Percentiles rank a stretch among this genome's conserved stretches.
These are phyloP conservation scores for Pristionchus arcanus DNA, from an alignment of 2,888 invertebrate species.

Conservation along the genomic window DNA sequence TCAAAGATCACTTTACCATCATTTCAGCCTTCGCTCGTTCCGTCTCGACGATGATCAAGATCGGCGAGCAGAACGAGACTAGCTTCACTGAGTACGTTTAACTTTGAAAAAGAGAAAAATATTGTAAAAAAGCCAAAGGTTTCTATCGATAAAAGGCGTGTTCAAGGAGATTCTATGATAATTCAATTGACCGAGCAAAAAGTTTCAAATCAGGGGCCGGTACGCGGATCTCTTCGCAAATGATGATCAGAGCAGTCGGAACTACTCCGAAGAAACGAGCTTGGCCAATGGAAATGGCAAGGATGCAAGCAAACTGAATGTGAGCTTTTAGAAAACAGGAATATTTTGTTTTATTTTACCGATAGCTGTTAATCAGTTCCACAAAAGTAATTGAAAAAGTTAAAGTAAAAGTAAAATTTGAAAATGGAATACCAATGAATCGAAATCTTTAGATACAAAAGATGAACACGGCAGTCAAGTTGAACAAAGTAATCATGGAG, in stretches of 20 bases:
- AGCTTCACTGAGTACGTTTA: slow-evolving; percentile 50
- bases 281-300: slow-evolving; percentile 34
- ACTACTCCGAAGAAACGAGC: not conserved
- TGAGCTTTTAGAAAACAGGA: no score
- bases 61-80: slow-evolving; percentile 56
- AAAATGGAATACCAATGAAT: no score
- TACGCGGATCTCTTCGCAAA: slow-evolving; percentile 38
- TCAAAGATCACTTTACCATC: not conserved
- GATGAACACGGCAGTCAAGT: slow-evolving; percentile 98
- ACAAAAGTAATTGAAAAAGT: no score
- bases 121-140: not conserved
- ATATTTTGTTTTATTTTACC: no score
- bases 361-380: no score
- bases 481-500: slow-evolving; percentile 97
- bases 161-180: no score
- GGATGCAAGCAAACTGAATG: slow-evolving; percentile 54
- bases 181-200: no score
- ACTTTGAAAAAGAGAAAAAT: no score
- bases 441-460: slow-evolving; percentile 86
- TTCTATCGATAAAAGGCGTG: no score
- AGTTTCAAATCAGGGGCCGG: not conserved
- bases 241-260: slow-evolving; percentile 8
- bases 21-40: slow-evolving; percentile 40
- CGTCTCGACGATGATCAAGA: slow-evolving; percentile 48
- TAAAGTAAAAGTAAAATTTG: no score